Evolutionary conservation across 2,797 vertebrate genomes (phyloP).

Genomic region (Euphonia xanthogaster): DNA sequence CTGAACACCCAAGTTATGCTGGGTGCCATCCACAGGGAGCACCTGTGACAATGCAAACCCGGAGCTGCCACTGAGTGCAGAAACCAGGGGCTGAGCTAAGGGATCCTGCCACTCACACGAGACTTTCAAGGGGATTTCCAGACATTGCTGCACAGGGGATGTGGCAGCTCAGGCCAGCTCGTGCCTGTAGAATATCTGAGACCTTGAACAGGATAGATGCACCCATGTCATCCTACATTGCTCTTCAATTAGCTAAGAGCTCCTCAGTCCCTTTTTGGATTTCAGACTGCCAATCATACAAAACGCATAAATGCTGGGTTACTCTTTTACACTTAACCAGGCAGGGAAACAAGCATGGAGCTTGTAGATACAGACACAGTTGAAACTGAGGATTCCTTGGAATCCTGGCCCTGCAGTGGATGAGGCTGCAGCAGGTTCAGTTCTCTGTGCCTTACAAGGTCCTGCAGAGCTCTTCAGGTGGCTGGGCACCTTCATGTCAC

Average conservation of each 20-base stretch:
- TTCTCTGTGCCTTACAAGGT: background rate
- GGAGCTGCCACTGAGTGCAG: background rate
- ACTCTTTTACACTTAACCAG: background rate
- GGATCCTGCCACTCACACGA: background rate
- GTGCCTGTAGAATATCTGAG: background rate
- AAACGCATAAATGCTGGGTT: background rate
- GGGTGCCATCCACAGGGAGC: background rate
- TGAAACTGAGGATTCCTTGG: background rate
- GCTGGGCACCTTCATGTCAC: background rate
- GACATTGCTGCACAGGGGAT: background rate
- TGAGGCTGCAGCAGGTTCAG: background rate
- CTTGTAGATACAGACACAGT: background rate
- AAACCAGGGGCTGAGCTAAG: background rate
- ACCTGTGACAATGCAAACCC: background rate
- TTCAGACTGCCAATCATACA: background rate
- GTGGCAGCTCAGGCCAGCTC: background rate
- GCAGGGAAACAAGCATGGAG: background rate
- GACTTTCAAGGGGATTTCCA: background rate
- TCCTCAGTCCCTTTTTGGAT: background rate
- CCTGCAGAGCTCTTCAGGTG: background rate
- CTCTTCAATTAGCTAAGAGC: background rate
- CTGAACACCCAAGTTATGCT: background rate
- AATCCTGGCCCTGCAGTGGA: accelerated
- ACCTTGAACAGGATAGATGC: background rate
- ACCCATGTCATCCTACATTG: too few relatives aligned